A percentile compares a stretch with the other conserved stretches of the same genome.
These are phyloP conservation scores for Callorhinus ursinus DNA, from an alignment of 2,113 vertebrate genomes.

Conservation along the genomic window DNA sequence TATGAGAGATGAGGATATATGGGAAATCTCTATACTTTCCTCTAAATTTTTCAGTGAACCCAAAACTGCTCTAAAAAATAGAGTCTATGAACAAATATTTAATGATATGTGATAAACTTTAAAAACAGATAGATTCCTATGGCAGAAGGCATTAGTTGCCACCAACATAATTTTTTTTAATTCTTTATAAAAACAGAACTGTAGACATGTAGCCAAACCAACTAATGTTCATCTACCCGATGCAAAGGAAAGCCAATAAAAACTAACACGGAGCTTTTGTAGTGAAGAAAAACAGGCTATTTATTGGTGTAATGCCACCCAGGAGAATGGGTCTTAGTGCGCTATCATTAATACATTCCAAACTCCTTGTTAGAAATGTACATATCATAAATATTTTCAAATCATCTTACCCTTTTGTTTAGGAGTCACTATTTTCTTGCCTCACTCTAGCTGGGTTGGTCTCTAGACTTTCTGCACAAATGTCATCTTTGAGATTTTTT, in stretches of 20 bases:
- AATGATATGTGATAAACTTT: not conserved
- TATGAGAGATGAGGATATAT: not conserved
- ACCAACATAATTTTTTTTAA: not conserved
- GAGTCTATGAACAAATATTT: not conserved
- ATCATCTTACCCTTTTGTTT: not conserved
- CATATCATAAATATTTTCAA: not conserved
- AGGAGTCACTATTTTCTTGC: too few relatives aligned
- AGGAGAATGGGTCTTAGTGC: not conserved
- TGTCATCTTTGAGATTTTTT: not conserved
- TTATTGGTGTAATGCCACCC: not conserved
- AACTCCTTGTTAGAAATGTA: not conserved
- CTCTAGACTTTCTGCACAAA: not conserved
- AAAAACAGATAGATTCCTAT: not conserved
- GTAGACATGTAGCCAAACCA: not conserved
- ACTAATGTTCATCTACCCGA: not conserved
- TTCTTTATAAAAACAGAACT: not conserved
- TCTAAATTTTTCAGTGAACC: not conserved
- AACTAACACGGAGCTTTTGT: not conserved
- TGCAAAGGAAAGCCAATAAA: not conserved
- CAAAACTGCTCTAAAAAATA: not conserved
- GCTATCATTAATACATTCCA: not conserved
- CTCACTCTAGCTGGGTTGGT: not conserved
- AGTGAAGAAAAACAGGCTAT: not conserved
- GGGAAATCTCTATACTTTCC: not conserved
- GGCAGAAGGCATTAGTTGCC: not conserved